Percentiles rank a stretch among this genome's conserved stretches.
These are phyloP conservation scores for Pyrgus malvae DNA, from an alignment of 2,888 invertebrate genomes.

Conservation along the genomic window DNA sequence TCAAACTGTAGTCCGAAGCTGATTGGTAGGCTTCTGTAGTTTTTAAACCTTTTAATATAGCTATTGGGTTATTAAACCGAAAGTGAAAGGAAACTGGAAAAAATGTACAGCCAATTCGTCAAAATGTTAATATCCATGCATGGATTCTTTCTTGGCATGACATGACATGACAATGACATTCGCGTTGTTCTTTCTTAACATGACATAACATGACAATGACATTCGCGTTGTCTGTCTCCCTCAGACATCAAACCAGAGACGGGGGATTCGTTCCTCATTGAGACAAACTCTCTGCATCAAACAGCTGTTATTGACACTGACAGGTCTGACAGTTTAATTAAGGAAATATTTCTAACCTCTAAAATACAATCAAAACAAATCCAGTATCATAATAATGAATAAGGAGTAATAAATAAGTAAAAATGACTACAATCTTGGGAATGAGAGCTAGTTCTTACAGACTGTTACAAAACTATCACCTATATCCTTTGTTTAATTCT, in stretches of 20 bases:
- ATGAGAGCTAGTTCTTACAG: neutral
- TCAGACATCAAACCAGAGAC: too few relatives aligned
- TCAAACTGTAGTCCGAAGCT: too few relatives aligned
- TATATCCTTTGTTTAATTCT: neutral
- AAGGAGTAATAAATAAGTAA: neutral
- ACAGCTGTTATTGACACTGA: neutral
- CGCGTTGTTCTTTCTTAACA: too few relatives aligned
- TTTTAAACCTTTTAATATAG: neutral
- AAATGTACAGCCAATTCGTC: neutral
- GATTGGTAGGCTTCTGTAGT: conserved; percentile 1
- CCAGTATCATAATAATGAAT: neutral
- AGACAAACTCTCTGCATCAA: too few relatives aligned
- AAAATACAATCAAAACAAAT: too few relatives aligned
- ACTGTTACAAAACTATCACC: neutral
- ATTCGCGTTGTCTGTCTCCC: too few relatives aligned
- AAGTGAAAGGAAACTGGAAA: conserved; percentile 16
- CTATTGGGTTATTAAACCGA: conserved; percentile 3
- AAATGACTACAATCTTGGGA: conserved; percentile 11
- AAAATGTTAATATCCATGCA: neutral
- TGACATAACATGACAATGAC: too few relatives aligned
- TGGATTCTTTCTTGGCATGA: too few relatives aligned
- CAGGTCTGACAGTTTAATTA: too few relatives aligned
- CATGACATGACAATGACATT: too few relatives aligned
- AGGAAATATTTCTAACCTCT: too few relatives aligned
- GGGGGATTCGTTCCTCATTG: too few relatives aligned